Percentiles rank a stretch among this genome's conserved stretches.
Evolutionary conservation across 2,888 invertebrate genomes (phyloP).

Genomic region (Charanyca ferruginea): DNA sequence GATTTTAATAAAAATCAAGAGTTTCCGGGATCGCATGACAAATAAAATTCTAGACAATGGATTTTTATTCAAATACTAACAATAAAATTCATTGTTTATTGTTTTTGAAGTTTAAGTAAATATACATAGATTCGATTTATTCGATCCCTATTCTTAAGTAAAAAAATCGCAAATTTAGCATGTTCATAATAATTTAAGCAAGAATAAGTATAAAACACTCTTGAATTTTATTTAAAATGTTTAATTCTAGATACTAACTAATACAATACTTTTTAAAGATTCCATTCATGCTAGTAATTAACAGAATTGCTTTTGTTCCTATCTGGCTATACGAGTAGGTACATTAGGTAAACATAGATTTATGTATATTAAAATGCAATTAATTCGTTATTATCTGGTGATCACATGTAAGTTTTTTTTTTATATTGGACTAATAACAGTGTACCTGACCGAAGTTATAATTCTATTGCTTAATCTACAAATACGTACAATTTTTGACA

Average conservation of each 20-base stretch:
- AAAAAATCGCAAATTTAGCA: no score
- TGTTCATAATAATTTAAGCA: constrained; percentile 1
- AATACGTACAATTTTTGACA: constrained; percentile 34
- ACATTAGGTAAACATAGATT: neutral
- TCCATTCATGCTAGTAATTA: neutral
- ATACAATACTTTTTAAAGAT: neutral
- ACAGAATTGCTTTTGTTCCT: constrained; percentile 7
- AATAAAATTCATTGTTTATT: no score
- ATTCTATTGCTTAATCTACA: constrained; percentile 12
- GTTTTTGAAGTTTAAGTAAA: no score
- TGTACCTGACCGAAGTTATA: constrained; percentile 11
- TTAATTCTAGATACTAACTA: neutral
- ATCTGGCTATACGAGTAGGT: no score
- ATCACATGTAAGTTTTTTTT: constrained; percentile 19
- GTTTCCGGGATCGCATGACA: no score
- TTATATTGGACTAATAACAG: neutral
- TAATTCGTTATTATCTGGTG: constrained; percentile 8
- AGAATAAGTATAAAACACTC: neutral
- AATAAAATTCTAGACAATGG: no score
- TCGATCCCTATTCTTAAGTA: no score
- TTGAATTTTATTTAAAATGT: neutral
- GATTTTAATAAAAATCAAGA: no score
- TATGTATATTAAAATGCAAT: neutral
- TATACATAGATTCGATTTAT: no score
- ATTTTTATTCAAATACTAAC: no score